These are phyloP conservation scores for Schrankia costaestrigalis DNA, from an alignment of 2,888 invertebrate genomes.

Conservation along the genomic window DNA sequence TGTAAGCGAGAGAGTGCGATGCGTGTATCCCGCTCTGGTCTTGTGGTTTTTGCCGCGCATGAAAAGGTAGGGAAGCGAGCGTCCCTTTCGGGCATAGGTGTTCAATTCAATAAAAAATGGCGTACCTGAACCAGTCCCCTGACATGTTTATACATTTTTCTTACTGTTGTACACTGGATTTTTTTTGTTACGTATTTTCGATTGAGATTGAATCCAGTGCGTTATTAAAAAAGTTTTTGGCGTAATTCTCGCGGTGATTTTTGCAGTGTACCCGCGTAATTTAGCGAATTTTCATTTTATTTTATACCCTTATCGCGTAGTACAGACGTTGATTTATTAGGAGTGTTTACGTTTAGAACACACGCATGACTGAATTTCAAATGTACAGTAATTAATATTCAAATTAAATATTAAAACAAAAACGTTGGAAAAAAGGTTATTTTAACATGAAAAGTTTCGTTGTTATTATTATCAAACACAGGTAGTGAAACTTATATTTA, in stretches of 20 bases:
- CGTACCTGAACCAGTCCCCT: constrained; percentile 77
- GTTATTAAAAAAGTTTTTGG: constrained; percentile 77
- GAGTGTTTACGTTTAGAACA: constrained; percentile 33
- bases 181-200: constrained; percentile 71
- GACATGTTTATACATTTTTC: constrained; percentile 78
- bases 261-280: constrained; percentile 48
- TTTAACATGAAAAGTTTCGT: constrained; percentile 32
- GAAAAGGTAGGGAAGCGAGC: constrained; percentile 55
- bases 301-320: constrained; percentile 28
- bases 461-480: constrained; percentile 36
- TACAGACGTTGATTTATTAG: constrained; percentile 47
- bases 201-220: constrained; percentile 72
- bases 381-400: constrained; percentile 19
- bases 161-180: constrained; percentile 62
- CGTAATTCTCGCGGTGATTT: constrained; percentile 66
- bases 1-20: constrained; percentile 39
- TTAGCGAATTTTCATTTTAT: constrained; percentile 40
- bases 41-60: constrained; percentile 48
- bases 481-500: constrained; percentile 33
- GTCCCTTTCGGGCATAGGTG: constrained; percentile 72
- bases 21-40: constrained; percentile 45
- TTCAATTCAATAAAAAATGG: constrained; percentile 77
- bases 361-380: constrained; percentile 27
- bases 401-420: constrained; percentile 19
- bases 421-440: constrained; percentile 12